A percentile compares a stretch with the other conserved stretches of the same genome.
Evolutionary conservation across 2,888 invertebrate genomes (phyloP).

Genomic region (Diachrysia chrysitis): DNA sequence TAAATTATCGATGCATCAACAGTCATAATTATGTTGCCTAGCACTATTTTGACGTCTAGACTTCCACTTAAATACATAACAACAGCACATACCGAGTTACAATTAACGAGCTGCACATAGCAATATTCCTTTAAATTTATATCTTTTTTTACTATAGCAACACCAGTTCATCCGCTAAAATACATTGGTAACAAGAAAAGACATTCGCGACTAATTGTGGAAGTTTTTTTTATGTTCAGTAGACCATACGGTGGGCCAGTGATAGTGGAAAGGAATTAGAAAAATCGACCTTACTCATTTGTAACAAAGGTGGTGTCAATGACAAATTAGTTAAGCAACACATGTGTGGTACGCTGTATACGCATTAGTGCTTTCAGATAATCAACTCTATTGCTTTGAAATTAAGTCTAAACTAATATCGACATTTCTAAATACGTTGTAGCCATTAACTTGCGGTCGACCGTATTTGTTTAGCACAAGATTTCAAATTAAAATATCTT

Average conservation of each 20-base stretch:
- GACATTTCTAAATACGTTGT: background rate
- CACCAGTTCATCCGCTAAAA: constrained; percentile 15
- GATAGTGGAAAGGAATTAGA: background rate
- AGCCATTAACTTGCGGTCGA: background rate
- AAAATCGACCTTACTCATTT: background rate
- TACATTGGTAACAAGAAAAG: constrained; percentile 16
- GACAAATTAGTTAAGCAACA: background rate
- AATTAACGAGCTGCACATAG: constrained; percentile 1
- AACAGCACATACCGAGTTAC: background rate
- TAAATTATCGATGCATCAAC: background rate
- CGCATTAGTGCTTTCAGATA: background rate
- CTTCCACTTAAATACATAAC: background rate
- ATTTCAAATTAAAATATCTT: constrained; percentile 20
- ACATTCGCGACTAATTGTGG: constrained; percentile 20
- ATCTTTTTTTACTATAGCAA: constrained; percentile 8
- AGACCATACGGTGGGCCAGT: background rate
- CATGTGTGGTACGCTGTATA: background rate
- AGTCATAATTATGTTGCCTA: background rate
- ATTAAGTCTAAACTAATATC: too few species aligned
- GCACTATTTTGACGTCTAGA: background rate
- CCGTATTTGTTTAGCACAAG: background rate
- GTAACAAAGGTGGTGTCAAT: background rate
- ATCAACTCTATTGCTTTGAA: too few species aligned
- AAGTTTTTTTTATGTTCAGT: constrained; percentile 11
- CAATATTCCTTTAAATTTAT: background rate